Evolutionary conservation across 2,888 invertebrate species (phyloP), one percentile per base, ranked within the genome.

Genomic region (Microchrysa polita): DNA sequence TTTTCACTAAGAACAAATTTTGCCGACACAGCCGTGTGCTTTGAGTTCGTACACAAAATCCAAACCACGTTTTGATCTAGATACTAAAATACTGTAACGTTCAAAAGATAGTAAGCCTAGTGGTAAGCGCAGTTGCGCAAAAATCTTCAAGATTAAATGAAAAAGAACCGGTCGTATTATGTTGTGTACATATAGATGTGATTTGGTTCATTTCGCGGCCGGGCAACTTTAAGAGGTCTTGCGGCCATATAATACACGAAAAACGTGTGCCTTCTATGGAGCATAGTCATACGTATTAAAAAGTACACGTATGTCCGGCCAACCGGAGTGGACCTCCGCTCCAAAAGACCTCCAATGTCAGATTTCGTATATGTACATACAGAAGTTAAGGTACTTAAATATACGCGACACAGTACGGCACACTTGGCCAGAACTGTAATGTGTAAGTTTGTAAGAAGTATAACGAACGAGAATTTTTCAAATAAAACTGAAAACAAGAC

Each of bases 61-160:
- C 55, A 48, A 73, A 53, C 73, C 72, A 67, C 75, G 67, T 73
- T 72, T 69, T 75, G 75, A 75, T 75, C 75, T 75, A 75, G 75
- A 75, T 75, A 75, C 69, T 48, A 34, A 34, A 34, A 61, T 34
- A 55, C 67, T 67, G 67, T 53, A 72, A 69, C 23, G 53, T 53
- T 52, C 42, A 67, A 34, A n/a, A 52, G 67, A 44, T 60, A 10
- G 27, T 20, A 60, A 16, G 27, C 27, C 2, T 34, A 34, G 27
- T 34, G 27, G 27, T 7, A 34, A 40, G 42, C 34, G 16, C n/a
- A n/a, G 69, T 69, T 69, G 69, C 69, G 69, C 69, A 69, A 69
- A n/a, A 57, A 34, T 34, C 27, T 7, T 18, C 55, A 16, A 52
- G 42, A 57, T 65, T 65, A 65, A 55, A 55, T 57, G 57, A 67